Evolutionary conservation across 2,888 invertebrate genomes (phyloP), one percentile per base, ranked within the genome.

Genomic region (Catocala fraxini): DNA sequence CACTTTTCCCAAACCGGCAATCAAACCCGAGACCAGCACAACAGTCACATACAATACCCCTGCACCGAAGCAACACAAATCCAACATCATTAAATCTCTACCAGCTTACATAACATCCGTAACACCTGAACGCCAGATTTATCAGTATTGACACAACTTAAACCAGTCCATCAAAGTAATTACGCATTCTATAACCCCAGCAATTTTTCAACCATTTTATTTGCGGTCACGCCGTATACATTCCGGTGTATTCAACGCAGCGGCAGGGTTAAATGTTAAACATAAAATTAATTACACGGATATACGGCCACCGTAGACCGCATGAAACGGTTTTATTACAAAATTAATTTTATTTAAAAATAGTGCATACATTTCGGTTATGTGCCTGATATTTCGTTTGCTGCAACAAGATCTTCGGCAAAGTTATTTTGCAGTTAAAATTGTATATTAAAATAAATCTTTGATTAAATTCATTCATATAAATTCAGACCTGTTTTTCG

Each of bases 281-380:
- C 70, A 70, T 70, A 41, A 67, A 73, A 70, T 65, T 73, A 65
- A 73, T 73, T 59, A 70, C 51, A 52, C 13, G 12, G 56, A 45
- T 54, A 52, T 45, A n/a, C 51, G 54, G 57, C 42, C 45, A 43
- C 42, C 55, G 43, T 47, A 47, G 33, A 63, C 61, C 62, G 41
- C 60, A 46, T 55, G 7, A 53, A 63, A 53, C 54, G 42, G 34
- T 66, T 64, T 58, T 42, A 58, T 58, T 46, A 45, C 45, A n/a
- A 60, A 53, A 65, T 58, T 39, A 5, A 58, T 66, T 46, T 71
- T 52, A 53, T 55, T 59, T 62, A 41, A 42, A 58, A 59, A 57
- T 34, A n/a, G 54, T 42, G 39, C n/a, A 47, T 12, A 33, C 15
- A 11, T 52, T 41, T 52, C 12, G 51, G 35, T 12, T 51, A 9